These are phyloP conservation scores for Orthonyx spaldingii DNA, from an alignment of 2,113 vertebrate species.

Conservation along the genomic window DNA sequence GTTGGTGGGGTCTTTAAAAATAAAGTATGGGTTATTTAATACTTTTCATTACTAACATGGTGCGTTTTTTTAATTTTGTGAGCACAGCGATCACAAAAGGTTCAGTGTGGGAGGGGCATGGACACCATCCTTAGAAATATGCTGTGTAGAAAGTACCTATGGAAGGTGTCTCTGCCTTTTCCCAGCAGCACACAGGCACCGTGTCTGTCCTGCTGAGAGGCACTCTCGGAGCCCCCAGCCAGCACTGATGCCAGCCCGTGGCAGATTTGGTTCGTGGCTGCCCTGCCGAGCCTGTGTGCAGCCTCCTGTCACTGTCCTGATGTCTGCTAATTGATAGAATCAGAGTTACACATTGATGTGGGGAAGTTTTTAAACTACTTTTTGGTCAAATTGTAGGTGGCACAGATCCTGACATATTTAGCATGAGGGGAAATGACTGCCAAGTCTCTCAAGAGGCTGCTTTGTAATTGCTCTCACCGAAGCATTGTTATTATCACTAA, in stretches of 20 bases:
- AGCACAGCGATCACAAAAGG: neutral
- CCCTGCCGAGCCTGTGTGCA: neutral
- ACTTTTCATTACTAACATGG: neutral
- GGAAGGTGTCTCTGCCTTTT: neutral
- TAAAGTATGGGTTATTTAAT: neutral
- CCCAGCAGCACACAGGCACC: neutral
- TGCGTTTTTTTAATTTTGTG: neutral
- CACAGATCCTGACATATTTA: neutral
- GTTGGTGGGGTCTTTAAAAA: neutral
- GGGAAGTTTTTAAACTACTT: neutral
- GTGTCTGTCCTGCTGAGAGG: neutral
- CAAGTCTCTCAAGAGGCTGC: neutral
- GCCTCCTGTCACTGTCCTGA: neutral
- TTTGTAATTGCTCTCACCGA: neutral
- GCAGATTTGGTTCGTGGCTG: rapidly evolving
- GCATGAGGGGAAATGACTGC: neutral
- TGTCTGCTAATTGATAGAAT: neutral
- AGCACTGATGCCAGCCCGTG: rapidly evolving
- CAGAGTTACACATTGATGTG: neutral
- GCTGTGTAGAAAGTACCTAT: neutral
- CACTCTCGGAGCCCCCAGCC: neutral
- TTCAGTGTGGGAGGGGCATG: neutral
- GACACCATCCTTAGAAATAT: neutral
- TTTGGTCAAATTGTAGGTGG: neutral
- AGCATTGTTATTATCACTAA: slow-evolving; percentile 32